phyloP scores from a whole-genome alignment of 2,113 vertebrate species.

The Bambusicola thoracicus region DNA sequence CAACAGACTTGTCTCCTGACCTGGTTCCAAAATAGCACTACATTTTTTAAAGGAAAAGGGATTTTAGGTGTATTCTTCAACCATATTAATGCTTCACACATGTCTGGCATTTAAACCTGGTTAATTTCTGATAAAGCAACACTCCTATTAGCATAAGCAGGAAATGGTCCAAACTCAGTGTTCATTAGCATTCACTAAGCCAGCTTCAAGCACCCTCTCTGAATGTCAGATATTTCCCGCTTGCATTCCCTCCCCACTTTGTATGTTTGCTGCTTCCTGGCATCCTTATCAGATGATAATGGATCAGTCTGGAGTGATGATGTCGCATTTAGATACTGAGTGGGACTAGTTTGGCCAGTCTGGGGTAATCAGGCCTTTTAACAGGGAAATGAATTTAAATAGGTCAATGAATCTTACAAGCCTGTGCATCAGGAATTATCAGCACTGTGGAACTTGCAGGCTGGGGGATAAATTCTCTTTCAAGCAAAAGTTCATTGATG shows the following conservation, averaged over 20 bases:
- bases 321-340: constrained; percentile 17
- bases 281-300: constrained; percentile 61
- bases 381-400: constrained; percentile 62
- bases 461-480: background rate
- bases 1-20: constrained; percentile 68
- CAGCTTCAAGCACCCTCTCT: constrained; percentile 31
- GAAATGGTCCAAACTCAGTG: constrained; percentile 38
- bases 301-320: constrained; percentile 37
- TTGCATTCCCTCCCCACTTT: constrained; percentile 44
- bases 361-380: constrained; percentile 48
- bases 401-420: constrained; percentile 62
- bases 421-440: constrained; percentile 42
- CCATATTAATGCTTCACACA: background rate
- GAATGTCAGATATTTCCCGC: constrained; percentile 68
- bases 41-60: constrained; percentile 50
- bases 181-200: constrained; percentile 50
- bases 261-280: constrained; percentile 67
- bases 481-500: constrained; percentile 5
- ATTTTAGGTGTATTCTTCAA: constrained; percentile 41
- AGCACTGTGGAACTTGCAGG: constrained; percentile 16
- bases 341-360: constrained; percentile 51
- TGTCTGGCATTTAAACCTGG: background rate
- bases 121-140: constrained; percentile 44
- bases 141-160: constrained; percentile 36
- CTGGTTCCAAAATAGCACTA: constrained; percentile 55